These are phyloP conservation scores for Benitochromis conjunctus DNA, from an alignment of 2,113 vertebrate species.

Conservation along the genomic window DNA sequence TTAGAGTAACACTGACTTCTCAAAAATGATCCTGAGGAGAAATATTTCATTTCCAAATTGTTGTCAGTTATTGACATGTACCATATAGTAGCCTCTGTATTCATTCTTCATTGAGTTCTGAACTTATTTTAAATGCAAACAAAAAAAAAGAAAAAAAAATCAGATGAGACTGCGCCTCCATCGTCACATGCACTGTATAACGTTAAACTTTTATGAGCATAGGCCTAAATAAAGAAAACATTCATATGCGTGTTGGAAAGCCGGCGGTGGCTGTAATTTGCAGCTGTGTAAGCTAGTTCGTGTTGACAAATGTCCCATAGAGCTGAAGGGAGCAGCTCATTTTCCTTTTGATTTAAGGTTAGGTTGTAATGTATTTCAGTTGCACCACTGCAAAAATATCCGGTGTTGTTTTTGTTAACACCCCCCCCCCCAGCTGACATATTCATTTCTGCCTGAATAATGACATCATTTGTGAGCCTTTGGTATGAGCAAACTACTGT, in stretches of 20 bases:
- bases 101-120: conserved; percentile 11
- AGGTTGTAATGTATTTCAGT: neutral
- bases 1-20: neutral
- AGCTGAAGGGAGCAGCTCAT: neutral
- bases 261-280: neutral
- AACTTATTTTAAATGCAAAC: neutral
- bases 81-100: conserved; percentile 30
- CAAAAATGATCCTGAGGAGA: neutral
- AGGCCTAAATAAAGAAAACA: conserved; percentile 53
- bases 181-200: conserved; percentile 30
- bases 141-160: neutral
- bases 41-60: conserved; percentile 22
- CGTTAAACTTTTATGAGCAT: conserved; percentile 53
- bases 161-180: neutral
- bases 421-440: neutral
- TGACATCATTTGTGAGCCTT: neutral
- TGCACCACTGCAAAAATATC: neutral
- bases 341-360: conserved; percentile 1
- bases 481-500: neutral
- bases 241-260: conserved; percentile 15
- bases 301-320: conserved; percentile 4
- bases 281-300: neutral
- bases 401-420: neutral
- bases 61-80: conserved; percentile 37
- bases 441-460: neutral